Evolutionary conservation across 2,113 vertebrate species (phyloP).

Genomic region (Pachypanchax playfairii): DNA sequence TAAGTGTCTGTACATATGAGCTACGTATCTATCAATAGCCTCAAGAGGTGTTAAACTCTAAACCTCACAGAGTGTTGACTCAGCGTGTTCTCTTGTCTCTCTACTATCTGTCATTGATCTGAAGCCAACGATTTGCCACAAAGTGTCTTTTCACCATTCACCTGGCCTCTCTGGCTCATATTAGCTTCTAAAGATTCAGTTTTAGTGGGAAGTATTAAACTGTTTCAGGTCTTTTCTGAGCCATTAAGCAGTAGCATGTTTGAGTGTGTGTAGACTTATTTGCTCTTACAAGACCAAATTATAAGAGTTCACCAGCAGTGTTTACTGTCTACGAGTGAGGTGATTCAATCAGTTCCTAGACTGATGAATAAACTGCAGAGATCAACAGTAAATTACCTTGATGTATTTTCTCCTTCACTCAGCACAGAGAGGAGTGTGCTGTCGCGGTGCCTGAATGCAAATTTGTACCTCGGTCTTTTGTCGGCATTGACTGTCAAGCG

Average conservation of each 20-base stretch:
- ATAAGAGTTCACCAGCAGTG: slow-evolving; percentile 26
- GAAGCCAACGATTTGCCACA: slow-evolving; percentile 41
- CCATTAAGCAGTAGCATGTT: neutral
- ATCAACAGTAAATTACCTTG: slow-evolving; percentile 59
- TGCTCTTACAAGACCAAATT: slow-evolving; percentile 38
- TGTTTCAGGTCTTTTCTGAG: slow-evolving; percentile 2
- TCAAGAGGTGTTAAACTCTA: slow-evolving; percentile 43
- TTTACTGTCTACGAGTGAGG: slow-evolving; percentile 37
- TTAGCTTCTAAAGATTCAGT: slow-evolving; percentile 19
- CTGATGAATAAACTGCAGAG: slow-evolving; percentile 58
- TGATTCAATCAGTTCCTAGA: slow-evolving; percentile 53
- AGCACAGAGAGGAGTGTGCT: slow-evolving; percentile 39
- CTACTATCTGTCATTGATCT: slow-evolving; percentile 47
- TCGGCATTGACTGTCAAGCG: slow-evolving; percentile 9
- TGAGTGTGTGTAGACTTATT: slow-evolving; percentile 13
- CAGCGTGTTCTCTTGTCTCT: slow-evolving; percentile 38
- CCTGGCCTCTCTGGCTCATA: slow-evolving; percentile 36
- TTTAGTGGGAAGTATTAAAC: slow-evolving; percentile 10
- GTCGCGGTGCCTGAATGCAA: slow-evolving; percentile 51
- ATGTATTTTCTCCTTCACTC: slow-evolving; percentile 57
- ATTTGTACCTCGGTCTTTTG: slow-evolving; percentile 32
- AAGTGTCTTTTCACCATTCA: slow-evolving; percentile 47
- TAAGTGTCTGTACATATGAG: neutral
- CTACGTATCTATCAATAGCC: slow-evolving; percentile 33
- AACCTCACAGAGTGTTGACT: slow-evolving; percentile 45